A percentile compares a stretch with the other conserved stretches of the same genome.
These are phyloP conservation scores for Prionailurus viverrinus DNA, from an alignment of 2,113 vertebrate species.

Conservation along the genomic window DNA sequence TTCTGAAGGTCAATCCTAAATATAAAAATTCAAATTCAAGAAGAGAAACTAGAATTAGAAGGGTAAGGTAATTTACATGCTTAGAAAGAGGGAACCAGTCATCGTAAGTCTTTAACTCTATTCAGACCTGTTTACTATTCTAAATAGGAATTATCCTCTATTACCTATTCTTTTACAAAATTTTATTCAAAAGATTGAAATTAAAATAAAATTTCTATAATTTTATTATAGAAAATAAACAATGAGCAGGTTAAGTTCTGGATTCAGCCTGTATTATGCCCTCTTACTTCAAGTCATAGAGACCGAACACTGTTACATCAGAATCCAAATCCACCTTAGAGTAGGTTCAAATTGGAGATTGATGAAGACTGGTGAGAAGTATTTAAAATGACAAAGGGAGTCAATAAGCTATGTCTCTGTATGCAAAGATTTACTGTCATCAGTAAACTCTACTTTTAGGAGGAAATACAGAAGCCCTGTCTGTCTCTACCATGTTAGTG, in stretches of 20 bases:
- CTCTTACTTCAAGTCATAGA: not conserved
- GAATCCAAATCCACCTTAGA: slow-evolving; percentile 34
- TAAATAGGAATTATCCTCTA: slow-evolving; percentile 22
- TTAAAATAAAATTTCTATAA: slow-evolving; percentile 11
- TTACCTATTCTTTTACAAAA: slow-evolving; percentile 39
- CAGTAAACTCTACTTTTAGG: not conserved
- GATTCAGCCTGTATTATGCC: not conserved
- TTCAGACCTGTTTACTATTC: not conserved
- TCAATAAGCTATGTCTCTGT: not conserved
- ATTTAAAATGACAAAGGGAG: slow-evolving; percentile 24
- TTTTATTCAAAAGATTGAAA: not conserved
- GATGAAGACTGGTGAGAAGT: not conserved
- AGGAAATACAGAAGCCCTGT: not conserved
- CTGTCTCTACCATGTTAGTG: not conserved
- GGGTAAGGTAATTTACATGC: not conserved
- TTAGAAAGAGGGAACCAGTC: not conserved
- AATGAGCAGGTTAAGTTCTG: not conserved
- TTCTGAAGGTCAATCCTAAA: not conserved
- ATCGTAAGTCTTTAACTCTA: not conserved
- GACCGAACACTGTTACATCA: not conserved
- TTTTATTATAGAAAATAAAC: slow-evolving; percentile 16
- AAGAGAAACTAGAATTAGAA: slow-evolving; percentile 14
- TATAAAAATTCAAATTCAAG: slow-evolving; percentile 35
- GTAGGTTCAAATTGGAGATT: not conserved
- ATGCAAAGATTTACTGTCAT: not conserved